Conservation (phyloP, 2,888 invertebrate genomes). For the Atrina japonica region DNA sequence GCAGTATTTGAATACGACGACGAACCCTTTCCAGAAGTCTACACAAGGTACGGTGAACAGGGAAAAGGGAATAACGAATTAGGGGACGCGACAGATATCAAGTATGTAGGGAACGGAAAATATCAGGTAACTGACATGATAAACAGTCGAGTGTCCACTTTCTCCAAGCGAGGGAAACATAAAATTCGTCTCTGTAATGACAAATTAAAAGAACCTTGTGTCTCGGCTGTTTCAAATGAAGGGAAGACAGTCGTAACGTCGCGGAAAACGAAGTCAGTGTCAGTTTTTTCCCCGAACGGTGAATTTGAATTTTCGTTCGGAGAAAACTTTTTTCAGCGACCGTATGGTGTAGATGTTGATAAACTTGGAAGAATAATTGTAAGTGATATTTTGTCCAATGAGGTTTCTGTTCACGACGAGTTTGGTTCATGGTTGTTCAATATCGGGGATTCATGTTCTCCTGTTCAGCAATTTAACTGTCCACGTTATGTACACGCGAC, state of each 20-base stretch:
- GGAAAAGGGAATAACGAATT: slow-evolving; percentile 50
- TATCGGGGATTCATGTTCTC: slow-evolving; percentile 75
- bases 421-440: slow-evolving; percentile 74
- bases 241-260: slow-evolving; percentile 66
- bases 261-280: slow-evolving; percentile 58
- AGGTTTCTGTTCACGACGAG: slow-evolving; percentile 78
- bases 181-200: slow-evolving; percentile 52
- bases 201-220: slow-evolving; percentile 64
- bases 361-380: slow-evolving; percentile 78
- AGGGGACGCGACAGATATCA: slow-evolving; percentile 57
- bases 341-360: slow-evolving; percentile 70
- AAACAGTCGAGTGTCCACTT: slow-evolving; percentile 63
- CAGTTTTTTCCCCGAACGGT: slow-evolving; percentile 56
- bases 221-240: slow-evolving; percentile 53
- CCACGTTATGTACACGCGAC: slow-evolving; percentile 82
- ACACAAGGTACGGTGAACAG: slow-evolving; percentile 50
- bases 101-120: slow-evolving; percentile 50
- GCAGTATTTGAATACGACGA: slow-evolving; percentile 20
- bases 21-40: slow-evolving; percentile 4
- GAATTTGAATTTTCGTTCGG: slow-evolving; percentile 59
- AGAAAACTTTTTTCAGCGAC: slow-evolving; percentile 60
- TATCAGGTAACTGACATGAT: slow-evolving; percentile 70
- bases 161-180: slow-evolving; percentile 58
- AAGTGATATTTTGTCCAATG: slow-evolving; percentile 80
- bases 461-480: slow-evolving; percentile 80